Conservation (phyloP, 1,140 invertebrate species). For the Drosophila orosa region DNA sequence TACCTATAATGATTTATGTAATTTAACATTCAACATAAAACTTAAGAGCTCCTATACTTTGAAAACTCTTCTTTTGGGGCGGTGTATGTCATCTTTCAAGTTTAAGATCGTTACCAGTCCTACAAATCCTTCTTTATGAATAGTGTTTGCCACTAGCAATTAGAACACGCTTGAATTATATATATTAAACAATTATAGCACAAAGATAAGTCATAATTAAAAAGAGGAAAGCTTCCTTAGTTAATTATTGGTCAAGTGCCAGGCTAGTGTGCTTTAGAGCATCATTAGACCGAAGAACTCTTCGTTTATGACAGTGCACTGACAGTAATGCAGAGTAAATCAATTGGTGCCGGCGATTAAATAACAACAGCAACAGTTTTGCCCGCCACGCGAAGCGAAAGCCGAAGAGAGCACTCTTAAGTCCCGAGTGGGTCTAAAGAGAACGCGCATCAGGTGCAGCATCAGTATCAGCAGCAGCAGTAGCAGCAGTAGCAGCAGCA, state of each 20-base stretch:
- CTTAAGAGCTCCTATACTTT: too few species aligned
- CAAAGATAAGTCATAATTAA: neutral
- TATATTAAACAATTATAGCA: neutral
- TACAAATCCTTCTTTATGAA: too few species aligned
- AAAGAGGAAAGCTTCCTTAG: too few species aligned
- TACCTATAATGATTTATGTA: too few species aligned
- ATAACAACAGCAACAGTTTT: conserved; percentile 81
- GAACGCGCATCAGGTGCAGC: conserved; percentile 65
- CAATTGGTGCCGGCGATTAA: conserved; percentile 73
- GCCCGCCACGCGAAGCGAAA: conserved; percentile 58
- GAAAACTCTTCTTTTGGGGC: too few species aligned
- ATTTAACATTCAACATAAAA: too few species aligned
- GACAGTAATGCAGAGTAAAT: conserved; percentile 45
- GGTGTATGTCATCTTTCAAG: too few species aligned
- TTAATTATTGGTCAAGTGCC: neutral
- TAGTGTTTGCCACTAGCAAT: too few species aligned
- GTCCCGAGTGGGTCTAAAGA: conserved; percentile 29
- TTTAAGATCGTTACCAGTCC: too few species aligned
- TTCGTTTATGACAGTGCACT: conserved; percentile 19
- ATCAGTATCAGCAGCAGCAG: conserved; percentile 13
- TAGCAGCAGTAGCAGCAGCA: conserved; percentile 16
- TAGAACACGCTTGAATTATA: too few species aligned
- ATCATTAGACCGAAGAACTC: neutral
- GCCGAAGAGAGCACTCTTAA: conserved; percentile 19
- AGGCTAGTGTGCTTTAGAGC: neutral